These are phyloP conservation scores for Scaptomyza cyrtandrae DNA, from an alignment of 2,888 invertebrate species.

Conservation along the genomic window DNA sequence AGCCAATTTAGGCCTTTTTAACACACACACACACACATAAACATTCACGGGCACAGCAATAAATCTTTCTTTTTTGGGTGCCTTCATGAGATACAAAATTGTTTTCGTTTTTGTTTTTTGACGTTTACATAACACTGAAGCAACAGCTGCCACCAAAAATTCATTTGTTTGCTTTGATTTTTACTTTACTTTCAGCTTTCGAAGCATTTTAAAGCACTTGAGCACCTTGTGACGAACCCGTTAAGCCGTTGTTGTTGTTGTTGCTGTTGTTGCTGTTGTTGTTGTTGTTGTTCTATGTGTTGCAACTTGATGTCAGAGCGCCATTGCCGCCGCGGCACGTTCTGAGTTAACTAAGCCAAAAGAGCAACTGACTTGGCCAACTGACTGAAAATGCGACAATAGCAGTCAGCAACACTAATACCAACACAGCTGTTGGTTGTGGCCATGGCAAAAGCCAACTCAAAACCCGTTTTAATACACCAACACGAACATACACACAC, in stretches of 20 bases:
- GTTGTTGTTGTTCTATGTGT: slow-evolving; percentile 43
- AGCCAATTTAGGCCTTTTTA: slow-evolving; percentile 61
- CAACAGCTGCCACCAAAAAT: slow-evolving; percentile 61
- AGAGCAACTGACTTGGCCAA: slow-evolving; percentile 81
- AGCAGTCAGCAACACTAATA: slow-evolving; percentile 29
- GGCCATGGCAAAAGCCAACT: slow-evolving; percentile 66
- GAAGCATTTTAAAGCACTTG: slow-evolving; percentile 2
- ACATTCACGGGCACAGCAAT: slow-evolving; percentile 24
- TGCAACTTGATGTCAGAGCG: slow-evolving; percentile 48
- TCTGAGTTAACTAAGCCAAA: slow-evolving; percentile 78
- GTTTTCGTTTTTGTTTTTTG: slow-evolving; percentile 35
- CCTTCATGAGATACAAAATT: slow-evolving; percentile 57
- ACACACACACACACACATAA: slow-evolving; percentile 21
- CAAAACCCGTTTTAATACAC: slow-evolving; percentile 75
- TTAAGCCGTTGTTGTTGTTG: slow-evolving; percentile 30
- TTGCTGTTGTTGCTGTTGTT: slow-evolving; percentile 10
- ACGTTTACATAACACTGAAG: slow-evolving; percentile 71
- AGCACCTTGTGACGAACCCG: slow-evolving; percentile 65
- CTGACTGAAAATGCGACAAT: slow-evolving; percentile 69
- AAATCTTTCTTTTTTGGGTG: slow-evolving; percentile 41
- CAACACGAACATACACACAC: slow-evolving; percentile 33
- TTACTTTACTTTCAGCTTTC: neutral
- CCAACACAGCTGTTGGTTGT: slow-evolving; percentile 16
- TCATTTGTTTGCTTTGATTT: slow-evolving; percentile 16
- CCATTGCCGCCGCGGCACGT: slow-evolving; percentile 71